Base-by-base conservation (phyloP, 2,113 vertebrate genomes). In the Paracanthobrama guichenoti region DNA sequence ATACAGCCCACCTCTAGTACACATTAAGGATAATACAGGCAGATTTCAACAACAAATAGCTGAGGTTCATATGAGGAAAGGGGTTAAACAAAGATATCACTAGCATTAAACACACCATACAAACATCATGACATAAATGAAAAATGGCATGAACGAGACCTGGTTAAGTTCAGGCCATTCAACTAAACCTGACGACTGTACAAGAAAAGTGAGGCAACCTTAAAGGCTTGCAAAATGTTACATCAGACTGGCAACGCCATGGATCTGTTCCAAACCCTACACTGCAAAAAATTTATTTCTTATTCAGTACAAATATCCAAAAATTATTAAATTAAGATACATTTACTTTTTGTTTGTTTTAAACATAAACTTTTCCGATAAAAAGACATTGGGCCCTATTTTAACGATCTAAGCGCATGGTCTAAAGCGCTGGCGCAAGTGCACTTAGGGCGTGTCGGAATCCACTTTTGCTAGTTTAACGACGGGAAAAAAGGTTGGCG, bases 51-150 rank as follows among this genome's bases (percentile, higher is more conserved):
- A 72, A 28, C 20, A 73, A 73, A 73, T 35, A 60, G 20, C 10
- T 78, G 53, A 60, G 28, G 75, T 78, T 78, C 53, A 42, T 13
- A 42, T 59, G 24, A 39, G 53, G 53, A 78, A 59, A 78, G 75
- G 31, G 75, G 53, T 78, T 78, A 59, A 78, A 78, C 53, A 59
- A 78, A 59, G 55, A 78, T 60, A 78, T 77, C 75, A 77, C 75
- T 35, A 13, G 75, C 50, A 6, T 59, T 42, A 76, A 55, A 31
- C 26, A 60, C 44, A 60, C 28, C 20, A 20, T 24, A 20, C 28
- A 78, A 55, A 14, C 2, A 60, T 24, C 53, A 60, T 20, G 75
- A 78, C 20, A 59, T 39, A 24, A 75, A 59, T 78, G 50, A 78
- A 24, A 57, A 24, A 42, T 78, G 53, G 28, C 53, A 78, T 78